A percentile compares a stretch with the other conserved stretches of the same genome.
Evolutionary conservation across 1,140 invertebrate species (phyloP).

Genomic region (Sinella curviseta): DNA sequence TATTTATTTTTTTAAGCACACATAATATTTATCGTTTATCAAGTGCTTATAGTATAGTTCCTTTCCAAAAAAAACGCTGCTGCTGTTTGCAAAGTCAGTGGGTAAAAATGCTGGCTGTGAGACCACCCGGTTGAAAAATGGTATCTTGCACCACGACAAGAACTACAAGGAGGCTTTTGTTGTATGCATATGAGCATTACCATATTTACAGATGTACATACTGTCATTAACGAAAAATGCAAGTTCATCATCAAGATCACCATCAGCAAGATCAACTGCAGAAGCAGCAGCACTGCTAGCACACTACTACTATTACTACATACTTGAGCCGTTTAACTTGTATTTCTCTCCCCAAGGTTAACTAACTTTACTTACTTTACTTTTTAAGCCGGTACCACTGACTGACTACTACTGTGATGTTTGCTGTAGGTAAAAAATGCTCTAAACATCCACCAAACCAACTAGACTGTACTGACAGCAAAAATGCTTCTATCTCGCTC

Average conservation of each 20-base stretch:
- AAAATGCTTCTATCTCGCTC: not conserved
- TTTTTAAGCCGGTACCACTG: too few relatives aligned
- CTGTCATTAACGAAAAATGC: constrained; percentile 20
- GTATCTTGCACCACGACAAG: not conserved
- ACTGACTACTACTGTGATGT: not conserved
- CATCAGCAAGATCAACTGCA: not conserved
- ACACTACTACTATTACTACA: not conserved
- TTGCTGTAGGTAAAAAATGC: not conserved
- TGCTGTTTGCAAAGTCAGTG: not conserved
- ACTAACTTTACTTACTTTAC: too few relatives aligned
- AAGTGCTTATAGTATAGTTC: not conserved
- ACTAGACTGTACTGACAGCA: too few relatives aligned
- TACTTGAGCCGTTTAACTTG: not conserved
- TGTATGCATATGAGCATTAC: not conserved
- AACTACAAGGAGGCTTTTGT: constrained; percentile 4
- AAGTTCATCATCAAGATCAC: constrained; percentile 3
- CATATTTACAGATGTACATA: constrained; percentile 2
- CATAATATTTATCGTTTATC: not conserved
- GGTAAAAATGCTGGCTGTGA: not conserved
- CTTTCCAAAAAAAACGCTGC: too few relatives aligned
- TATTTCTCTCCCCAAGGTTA: not conserved
- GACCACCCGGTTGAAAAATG: constrained; percentile 22
- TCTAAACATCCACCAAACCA: not conserved
- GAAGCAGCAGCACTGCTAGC: too few relatives aligned
- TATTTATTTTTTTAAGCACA: not conserved